Evolutionary conservation across 2,797 vertebrate genomes (phyloP).

Genomic region (Myoxocephalus aenaeus): DNA sequence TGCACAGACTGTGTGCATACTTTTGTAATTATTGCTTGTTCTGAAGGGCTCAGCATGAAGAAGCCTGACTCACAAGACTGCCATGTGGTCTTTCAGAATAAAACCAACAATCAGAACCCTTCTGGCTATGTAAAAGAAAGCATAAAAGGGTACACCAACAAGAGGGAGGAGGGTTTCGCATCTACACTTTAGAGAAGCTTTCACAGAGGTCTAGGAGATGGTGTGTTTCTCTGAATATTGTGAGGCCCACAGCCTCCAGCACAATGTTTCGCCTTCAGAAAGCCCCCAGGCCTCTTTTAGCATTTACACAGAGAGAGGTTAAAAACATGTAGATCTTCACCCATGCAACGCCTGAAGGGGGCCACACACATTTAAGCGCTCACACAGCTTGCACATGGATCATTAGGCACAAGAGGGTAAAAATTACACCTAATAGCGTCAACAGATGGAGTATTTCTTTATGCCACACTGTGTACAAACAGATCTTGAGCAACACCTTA

Average conservation of each 20-base stretch:
- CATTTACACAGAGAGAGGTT: slow-evolving; percentile 84
- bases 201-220: slow-evolving; percentile 48
- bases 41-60: slow-evolving; percentile 77
- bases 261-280: slow-evolving; percentile 80
- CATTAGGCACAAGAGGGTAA: slow-evolving; percentile 94
- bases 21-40: slow-evolving; percentile 84
- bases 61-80: slow-evolving; percentile 73
- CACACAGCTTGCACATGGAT: slow-evolving; percentile 90
- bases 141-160: slow-evolving; percentile 66
- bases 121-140: slow-evolving; percentile 73
- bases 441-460: slow-evolving; percentile 97
- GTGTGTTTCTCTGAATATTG: slow-evolving; percentile 72
- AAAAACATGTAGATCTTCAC: slow-evolving; percentile 84
- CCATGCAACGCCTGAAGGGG: slow-evolving; percentile 86
- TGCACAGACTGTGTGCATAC: slow-evolving; percentile 68
- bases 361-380: slow-evolving; percentile 83
- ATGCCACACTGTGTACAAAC: slow-evolving; percentile 79
- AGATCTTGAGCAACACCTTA: slow-evolving; percentile 78
- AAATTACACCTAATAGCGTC: slow-evolving; percentile 96
- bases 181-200: slow-evolving; percentile 34
- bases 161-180: slow-evolving; percentile 31
- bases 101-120: slow-evolving; percentile 67
- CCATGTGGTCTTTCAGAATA: slow-evolving; percentile 81
- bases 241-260: slow-evolving; percentile 74
- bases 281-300: slow-evolving; percentile 82